These are phyloP conservation scores for Drosophila nr. perissopoda DNA, from an alignment of 2,888 invertebrate species.

Conservation along the genomic window DNA sequence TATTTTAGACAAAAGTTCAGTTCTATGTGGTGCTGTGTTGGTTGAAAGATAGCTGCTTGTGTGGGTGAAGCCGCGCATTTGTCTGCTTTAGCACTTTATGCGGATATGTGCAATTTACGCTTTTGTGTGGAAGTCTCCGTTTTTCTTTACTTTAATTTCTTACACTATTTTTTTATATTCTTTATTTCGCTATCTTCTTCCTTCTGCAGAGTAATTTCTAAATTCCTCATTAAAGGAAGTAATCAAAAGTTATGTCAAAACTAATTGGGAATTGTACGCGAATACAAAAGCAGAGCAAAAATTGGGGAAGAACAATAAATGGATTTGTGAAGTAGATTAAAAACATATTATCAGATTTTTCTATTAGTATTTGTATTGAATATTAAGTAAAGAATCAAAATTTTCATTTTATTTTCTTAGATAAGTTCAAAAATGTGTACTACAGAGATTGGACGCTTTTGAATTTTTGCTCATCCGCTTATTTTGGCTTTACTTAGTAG, in stretches of 20 bases:
- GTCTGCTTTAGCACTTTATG: slow-evolving; percentile 47
- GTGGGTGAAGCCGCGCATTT: slow-evolving; percentile 35
- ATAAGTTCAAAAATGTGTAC: not conserved
- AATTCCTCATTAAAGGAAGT: slow-evolving; percentile 2
- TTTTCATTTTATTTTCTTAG: not conserved
- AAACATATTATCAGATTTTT: not conserved
- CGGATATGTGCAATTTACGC: slow-evolving; percentile 63
- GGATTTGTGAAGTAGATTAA: not conserved
- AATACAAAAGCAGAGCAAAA: slow-evolving; percentile 6
- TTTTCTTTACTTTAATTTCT: slow-evolving; percentile 30
- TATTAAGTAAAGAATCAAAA: not conserved
- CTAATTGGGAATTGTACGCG: slow-evolving; percentile 19
- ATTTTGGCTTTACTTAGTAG: slow-evolving; percentile 19
- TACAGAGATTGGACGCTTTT: not conserved
- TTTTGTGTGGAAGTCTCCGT: slow-evolving; percentile 35
- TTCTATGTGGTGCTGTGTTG: slow-evolving; percentile 20
- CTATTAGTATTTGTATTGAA: not conserved
- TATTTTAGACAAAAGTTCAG: slow-evolving; percentile 32
- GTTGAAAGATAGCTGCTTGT: slow-evolving; percentile 5
- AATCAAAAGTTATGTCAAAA: slow-evolving; percentile 35
- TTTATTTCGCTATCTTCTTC: not conserved
- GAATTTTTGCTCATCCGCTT: not conserved
- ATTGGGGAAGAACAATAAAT: slow-evolving; percentile 7
- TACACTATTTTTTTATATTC: slow-evolving; percentile 6
- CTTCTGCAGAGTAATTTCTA: slow-evolving; percentile 15